Base-by-base conservation (phyloP, 2,888 invertebrate species). In the Hydraecia micacea region DNA sequence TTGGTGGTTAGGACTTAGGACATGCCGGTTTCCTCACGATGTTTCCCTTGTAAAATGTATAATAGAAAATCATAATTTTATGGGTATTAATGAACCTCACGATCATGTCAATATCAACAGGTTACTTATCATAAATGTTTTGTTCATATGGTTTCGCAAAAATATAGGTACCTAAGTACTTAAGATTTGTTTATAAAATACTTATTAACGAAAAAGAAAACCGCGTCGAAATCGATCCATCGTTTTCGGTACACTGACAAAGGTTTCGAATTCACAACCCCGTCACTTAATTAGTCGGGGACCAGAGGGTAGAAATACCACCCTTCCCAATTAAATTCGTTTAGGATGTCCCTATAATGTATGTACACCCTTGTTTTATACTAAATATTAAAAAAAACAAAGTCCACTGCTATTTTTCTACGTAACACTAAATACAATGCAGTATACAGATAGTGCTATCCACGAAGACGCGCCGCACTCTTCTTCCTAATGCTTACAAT, bases 141-240 rank as follows among this genome's bases (percentile, higher is more conserved):
- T 11, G 15, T 15, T 13, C 62, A 68, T 42, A 69, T 49, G 8
- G 28, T 9, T 49, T 8, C 8, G 25, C 21, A 46, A 25, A 69
- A 69, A 32, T 25, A 15, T 32, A 32, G 15, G 36, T 36, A 36
- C 36, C n/a, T n/a, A 32, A 32, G 46, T 39, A 9, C 9, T 9
- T 32, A 49, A 15, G 13, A 1, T 71, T 60, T 21, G 18, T 60
- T 49, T 28, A 7, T 62, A 18, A 32, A n/a, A 39, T 13, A 39
- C 18, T 25, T 28, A 9, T 7, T 28, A 77, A 76, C 39, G 13
- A 8, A 63, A 82, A 73, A 81, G 65, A 82, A n/a, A 11, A n/a
- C n/a, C 18, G 42, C 18, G 7, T 66, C 1, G 9, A 18, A 25
- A 82, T 75, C 21, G n/a, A 42, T 82, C 46, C n/a, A 58, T 58